Evolutionary conservation across 1,140 invertebrate genomes (phyloP).

Genomic region (Drosophila navojoa): DNA sequence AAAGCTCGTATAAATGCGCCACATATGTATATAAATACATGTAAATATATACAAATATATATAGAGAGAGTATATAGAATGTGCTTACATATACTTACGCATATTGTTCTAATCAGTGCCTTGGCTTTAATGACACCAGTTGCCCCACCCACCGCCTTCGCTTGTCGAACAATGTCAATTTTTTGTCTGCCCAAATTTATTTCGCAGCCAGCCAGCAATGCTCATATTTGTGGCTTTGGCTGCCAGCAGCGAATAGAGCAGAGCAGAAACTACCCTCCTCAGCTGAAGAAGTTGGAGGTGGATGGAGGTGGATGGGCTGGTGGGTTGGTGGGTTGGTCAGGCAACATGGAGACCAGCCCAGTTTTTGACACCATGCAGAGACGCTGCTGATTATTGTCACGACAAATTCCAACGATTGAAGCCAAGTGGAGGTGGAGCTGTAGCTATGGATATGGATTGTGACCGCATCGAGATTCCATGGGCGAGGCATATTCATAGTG

Average conservation of each 20-base stretch:
- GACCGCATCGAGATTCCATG: constrained; percentile 33
- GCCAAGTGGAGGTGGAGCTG: constrained; percentile 1
- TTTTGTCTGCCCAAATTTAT: constrained; percentile 77
- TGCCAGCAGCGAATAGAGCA: constrained; percentile 5
- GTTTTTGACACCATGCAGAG: constrained; percentile 73
- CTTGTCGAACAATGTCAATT: constrained; percentile 67
- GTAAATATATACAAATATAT: constrained; percentile 29
- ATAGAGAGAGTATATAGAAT: constrained; percentile 44
- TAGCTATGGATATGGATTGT: constrained; percentile 13
- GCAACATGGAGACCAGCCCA: constrained; percentile 14
- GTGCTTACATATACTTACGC: constrained; percentile 73
- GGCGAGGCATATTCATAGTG: not conserved
- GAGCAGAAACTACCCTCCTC: constrained; percentile 32
- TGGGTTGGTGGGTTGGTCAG: constrained; percentile 3
- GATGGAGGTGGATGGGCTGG: not conserved
- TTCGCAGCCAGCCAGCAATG: constrained; percentile 53
- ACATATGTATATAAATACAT: constrained; percentile 61
- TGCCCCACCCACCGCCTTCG: not conserved
- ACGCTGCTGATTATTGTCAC: constrained; percentile 77
- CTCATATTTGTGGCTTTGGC: constrained; percentile 49
- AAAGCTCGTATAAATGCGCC: constrained; percentile 53
- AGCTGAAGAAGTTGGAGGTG: not conserved
- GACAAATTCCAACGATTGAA: constrained; percentile 59
- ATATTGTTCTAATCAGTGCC: constrained; percentile 79
- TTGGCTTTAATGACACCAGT: constrained; percentile 55